phyloP scores from a whole-genome alignment of 2,113 vertebrate genomes.

The Xiphophorus hellerii region DNA sequence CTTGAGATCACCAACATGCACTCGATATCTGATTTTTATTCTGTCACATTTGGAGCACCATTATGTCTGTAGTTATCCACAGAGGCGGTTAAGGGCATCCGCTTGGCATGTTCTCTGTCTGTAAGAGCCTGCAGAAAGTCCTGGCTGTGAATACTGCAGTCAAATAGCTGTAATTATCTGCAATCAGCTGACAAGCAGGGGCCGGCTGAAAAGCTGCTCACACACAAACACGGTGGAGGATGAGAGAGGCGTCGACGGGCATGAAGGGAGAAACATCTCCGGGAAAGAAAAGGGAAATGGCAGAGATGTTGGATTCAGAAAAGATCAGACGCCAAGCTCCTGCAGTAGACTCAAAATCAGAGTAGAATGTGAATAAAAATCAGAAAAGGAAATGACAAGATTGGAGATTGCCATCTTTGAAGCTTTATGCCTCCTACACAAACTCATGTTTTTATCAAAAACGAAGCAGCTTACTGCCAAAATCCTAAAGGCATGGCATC shows the following conservation, averaged over 20 bases:
- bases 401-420: background rate
- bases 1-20: constrained; percentile 16
- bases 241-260: constrained; percentile 28
- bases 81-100: constrained; percentile 62
- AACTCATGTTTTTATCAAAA: constrained; percentile 9
- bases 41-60: constrained; percentile 40
- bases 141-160: constrained; percentile 75
- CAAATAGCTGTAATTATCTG: constrained; percentile 82
- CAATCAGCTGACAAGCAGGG: constrained; percentile 76
- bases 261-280: constrained; percentile 36
- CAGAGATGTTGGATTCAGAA: constrained; percentile 13
- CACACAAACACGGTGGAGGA: constrained; percentile 65
- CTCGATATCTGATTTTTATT: constrained; percentile 40
- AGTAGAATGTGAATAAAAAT: constrained; percentile 34
- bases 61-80: constrained; percentile 52
- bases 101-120: constrained; percentile 68
- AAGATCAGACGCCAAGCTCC: constrained; percentile 32
- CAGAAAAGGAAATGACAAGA: constrained; percentile 11
- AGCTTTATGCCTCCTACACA: constrained; percentile 7
- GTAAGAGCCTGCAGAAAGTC: constrained; percentile 74
- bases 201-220: constrained; percentile 70
- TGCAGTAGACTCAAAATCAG: constrained; percentile 2
- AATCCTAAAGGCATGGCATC: background rate
- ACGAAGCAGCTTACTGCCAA: background rate
- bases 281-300: constrained; percentile 47